Percentiles rank a stretch among this genome's conserved stretches.
phyloP scores from a whole-genome alignment of 2,797 vertebrate species.

The Natrix natrix region DNA sequence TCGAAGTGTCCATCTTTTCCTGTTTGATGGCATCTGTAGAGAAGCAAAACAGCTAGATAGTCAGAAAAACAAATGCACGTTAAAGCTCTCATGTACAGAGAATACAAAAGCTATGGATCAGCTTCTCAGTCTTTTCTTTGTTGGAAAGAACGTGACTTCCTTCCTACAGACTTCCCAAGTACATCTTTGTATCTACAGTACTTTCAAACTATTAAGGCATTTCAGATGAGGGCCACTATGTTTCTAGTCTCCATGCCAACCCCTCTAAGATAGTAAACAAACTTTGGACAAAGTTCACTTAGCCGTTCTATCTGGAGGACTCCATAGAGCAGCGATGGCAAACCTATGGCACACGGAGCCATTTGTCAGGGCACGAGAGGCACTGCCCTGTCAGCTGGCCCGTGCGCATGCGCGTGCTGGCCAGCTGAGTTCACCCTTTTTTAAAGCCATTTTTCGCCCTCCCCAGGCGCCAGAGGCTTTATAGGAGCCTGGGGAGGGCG shows the following conservation, averaged over 20 bases:
- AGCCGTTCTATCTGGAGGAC: too few relatives aligned
- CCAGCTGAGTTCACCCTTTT: too few relatives aligned
- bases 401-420: too few relatives aligned
- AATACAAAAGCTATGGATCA: too few relatives aligned
- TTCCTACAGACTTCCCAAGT: too few relatives aligned
- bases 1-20: conserved; percentile 78
- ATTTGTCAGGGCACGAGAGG: too few relatives aligned
- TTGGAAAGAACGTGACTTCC: not conserved
- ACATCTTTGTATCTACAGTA: not conserved
- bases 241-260: not conserved
- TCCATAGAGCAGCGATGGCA: not conserved
- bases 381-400: too few relatives aligned
- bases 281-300: not conserved
- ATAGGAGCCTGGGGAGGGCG: too few relatives aligned
- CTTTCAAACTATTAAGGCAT: not conserved
- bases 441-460: too few relatives aligned
- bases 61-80: not conserved
- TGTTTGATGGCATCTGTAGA: conserved; percentile 74
- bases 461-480: too few relatives aligned
- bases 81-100: not conserved
- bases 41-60: not conserved
- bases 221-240: not conserved
- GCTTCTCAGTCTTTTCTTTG: not conserved
- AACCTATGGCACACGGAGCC: too few relatives aligned
- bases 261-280: not conserved